Evolutionary conservation across 37 sponge, comb jelly and placozoan species (phyloP), one percentile per base, ranked within the genome.

Genomic region (Diacarnus erythraeanus): DNA sequence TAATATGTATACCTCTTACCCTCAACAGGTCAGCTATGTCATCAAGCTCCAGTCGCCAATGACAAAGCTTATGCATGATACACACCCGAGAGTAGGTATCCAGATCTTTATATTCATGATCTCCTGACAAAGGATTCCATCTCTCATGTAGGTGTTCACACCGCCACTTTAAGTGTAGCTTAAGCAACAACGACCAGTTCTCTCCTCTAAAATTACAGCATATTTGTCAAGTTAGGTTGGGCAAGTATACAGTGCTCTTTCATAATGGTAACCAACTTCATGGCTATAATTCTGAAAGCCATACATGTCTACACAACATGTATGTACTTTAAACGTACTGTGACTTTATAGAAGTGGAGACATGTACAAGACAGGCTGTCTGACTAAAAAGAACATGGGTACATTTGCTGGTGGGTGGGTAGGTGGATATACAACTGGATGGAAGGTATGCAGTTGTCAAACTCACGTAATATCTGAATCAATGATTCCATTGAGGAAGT

Each of bases 11-110:
- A n/a, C n/a, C 51, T 64, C 87, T 75, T 35, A 91, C 92, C 61
- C 87, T 86, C 21, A 91, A 57, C 4, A 74, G 43, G 35, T 93
- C 94, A 42, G 82, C 84, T 42, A 93, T 79, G 59, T 93, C 94
- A 58, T 89, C 87, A 59, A 93, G 84, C 81, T 93, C 94, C 84
- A 93, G 42, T 36, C 94, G 74, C 95, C 91, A 90, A 76, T 91
- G 89, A 40, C 91, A 90, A 23, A 94, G 60, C 37, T 77, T 75
- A 67, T 94, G 86, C 3, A 94, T 54, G 0, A 94, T 73, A 23
- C 87, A 83, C 22, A 94, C 79, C 57, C 85, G 87, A 30, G 74
- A 71, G 15, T 88, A 54, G 12, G 75, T 87, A 44, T 30, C 26
- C 29, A 94, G 72, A 59, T 87, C 80, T 41, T 81, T 77, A 72